Evolutionary conservation across 2,797 vertebrate species (phyloP).

Genomic region (Acrocephalus scirpaceus): DNA sequence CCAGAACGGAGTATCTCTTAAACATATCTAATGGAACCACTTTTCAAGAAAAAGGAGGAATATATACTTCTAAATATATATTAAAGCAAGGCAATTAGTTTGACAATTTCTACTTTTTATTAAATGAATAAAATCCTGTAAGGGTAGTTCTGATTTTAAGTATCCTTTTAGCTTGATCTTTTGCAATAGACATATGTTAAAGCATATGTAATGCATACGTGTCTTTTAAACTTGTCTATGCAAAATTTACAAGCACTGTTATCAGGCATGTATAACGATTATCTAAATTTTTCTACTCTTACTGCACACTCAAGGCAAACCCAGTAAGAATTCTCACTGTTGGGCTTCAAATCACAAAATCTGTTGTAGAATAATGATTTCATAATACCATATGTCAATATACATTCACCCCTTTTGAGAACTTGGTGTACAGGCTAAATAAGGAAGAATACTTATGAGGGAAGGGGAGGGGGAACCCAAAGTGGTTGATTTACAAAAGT

Average conservation of each 20-base stretch:
- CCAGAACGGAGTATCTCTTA: neutral
- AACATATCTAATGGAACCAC: neutral
- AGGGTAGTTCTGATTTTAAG: neutral
- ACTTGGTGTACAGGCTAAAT: neutral
- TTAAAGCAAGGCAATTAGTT: neutral
- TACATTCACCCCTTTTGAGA: neutral
- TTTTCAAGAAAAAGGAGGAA: neutral
- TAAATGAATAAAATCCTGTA: neutral
- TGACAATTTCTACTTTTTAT: neutral
- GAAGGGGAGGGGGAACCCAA: accelerated
- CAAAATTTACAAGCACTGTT: constrained; percentile 38
- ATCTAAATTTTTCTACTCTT: constrained; percentile 26
- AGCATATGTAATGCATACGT: constrained; percentile 11
- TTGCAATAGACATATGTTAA: neutral
- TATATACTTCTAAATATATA: neutral
- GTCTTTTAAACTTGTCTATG: constrained; percentile 48
- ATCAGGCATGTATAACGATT: constrained; percentile 17
- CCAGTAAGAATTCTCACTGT: constrained; percentile 25
- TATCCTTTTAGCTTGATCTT: neutral
- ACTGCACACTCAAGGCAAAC: neutral
- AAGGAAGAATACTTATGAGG: neutral
- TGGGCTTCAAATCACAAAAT: constrained; percentile 46
- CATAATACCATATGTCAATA: neutral
- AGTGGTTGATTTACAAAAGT: neutral
- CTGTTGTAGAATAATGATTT: constrained; percentile 48